A percentile compares a stretch with the other conserved stretches of the same genome.
These are phyloP conservation scores for Coelopa frigida DNA, from an alignment of 1,140 invertebrate genomes.

Conservation along the genomic window DNA sequence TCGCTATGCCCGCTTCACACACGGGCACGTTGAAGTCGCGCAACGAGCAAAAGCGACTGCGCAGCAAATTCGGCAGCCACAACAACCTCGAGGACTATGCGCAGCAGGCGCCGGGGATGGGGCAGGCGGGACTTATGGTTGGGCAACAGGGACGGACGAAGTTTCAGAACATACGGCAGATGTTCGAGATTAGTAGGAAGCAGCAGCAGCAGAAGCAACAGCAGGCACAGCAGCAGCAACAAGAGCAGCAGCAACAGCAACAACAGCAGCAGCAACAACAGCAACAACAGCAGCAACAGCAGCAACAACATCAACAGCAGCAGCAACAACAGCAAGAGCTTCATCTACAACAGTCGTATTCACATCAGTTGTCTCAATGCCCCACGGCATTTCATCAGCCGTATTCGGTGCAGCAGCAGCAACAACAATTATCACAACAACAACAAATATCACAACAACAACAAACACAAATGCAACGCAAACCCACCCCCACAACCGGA, in stretches of 20 bases:
- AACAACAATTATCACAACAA: conserved; percentile 5
- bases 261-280: conserved; percentile 18
- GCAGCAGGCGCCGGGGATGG: conserved; percentile 10
- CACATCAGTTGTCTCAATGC: no score
- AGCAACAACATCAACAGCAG: conserved; percentile 2
- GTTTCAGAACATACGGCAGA: conserved; percentile 43
- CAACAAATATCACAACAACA: background rate
- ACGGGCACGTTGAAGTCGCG: conserved; percentile 41
- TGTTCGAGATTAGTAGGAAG: conserved; percentile 34
- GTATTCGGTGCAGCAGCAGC: background rate
- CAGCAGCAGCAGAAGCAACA: conserved; percentile 9
- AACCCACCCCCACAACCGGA: conserved; percentile 8
- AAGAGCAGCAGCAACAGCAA: conserved; percentile 15
- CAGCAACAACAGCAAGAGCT: conserved; percentile 5
- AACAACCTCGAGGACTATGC: conserved; percentile 31
- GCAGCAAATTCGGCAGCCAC: conserved; percentile 40
- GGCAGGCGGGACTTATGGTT: no score
- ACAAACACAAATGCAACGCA: conserved; percentile 3
- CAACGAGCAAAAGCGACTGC: conserved; percentile 36
- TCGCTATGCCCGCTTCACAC: no score
- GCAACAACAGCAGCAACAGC: background rate
- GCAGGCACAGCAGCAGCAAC: conserved; percentile 18
- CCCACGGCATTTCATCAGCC: no score
- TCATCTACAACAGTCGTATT: no score
- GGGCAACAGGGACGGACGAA: conserved; percentile 37